Conservation (phyloP, 2,113 vertebrate genomes). For the Cercopithecus mona region DNA sequence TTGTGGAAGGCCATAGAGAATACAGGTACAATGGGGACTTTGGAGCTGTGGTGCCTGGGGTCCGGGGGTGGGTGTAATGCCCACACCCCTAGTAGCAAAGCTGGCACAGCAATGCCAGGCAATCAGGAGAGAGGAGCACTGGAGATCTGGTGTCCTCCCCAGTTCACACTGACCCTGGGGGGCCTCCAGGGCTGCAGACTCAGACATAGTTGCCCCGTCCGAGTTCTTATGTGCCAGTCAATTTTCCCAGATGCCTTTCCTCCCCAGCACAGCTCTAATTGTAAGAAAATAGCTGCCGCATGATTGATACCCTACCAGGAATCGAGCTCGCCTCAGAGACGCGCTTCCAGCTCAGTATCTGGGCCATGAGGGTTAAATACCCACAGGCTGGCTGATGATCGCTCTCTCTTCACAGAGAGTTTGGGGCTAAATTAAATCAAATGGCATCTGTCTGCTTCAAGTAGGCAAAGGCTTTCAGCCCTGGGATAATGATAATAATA, state of each 20-base stretch:
- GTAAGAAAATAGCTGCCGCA: not conserved
- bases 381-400: not conserved
- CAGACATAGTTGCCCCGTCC: not conserved
- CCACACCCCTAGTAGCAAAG: not conserved
- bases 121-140: not conserved
- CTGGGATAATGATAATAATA: not conserved
- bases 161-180: not conserved
- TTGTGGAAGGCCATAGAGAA: slow-evolving; percentile 64
- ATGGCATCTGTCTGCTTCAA: not conserved
- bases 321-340: not conserved
- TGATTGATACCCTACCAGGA: not conserved
- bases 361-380: not conserved
- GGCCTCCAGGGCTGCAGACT: not conserved
- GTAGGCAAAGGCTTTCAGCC: not conserved
- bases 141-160: accelerated
- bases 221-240: not conserved
- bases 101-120: accelerated
- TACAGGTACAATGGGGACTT: slow-evolving; percentile 71
- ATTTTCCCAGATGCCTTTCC: not conserved
- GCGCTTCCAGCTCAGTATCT: not conserved
- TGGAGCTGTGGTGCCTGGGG: accelerated
- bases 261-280: not conserved
- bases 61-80: accelerated
- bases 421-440: slow-evolving; percentile 3
- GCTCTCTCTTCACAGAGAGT: not conserved